Base-by-base conservation (phyloP, 2,113 vertebrate species). In the Connochaetes taurinus region DNA sequence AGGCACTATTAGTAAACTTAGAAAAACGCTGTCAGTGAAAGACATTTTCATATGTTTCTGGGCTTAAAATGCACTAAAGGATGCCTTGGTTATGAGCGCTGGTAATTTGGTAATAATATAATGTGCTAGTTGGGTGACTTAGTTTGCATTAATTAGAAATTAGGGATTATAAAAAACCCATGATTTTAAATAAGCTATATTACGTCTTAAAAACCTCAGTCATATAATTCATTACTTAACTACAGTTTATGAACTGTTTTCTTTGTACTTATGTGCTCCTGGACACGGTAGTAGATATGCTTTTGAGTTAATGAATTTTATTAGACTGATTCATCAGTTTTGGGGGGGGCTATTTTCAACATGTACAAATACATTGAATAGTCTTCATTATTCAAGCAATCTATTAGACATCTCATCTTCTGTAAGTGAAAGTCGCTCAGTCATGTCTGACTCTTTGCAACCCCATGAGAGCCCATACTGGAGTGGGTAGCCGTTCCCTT, bases 11-110 rank as follows among this genome's bases (percentile, higher is more conserved):
- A 93, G 45, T 36, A 95, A 96, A 96, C 76, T 67, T 13, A 96
- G 64, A 31, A 31, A 15, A 13, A 36, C 36, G 1, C 3, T 95
- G 50, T 87, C 83, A 57, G n/a, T 11, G 2, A 85, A 83, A 97
- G 92, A 78, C n/a, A 36, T 83, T 50, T 94, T 31, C 2, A 13
- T 71, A 76, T 58, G 14, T 40, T 52, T 80, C 78, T 94, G 84
- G 58, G 53, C 93, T 96, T 74, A 95, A 98, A 90, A 84, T 57
- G 67, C 29, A 76, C n/a, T 86, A 76, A 97, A 83, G 0, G 95
- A 7, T 2, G 85, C 15, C 85, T 97, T 83, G 90, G 23, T 62
- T 89, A 58, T 21, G 9, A 94, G 84, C 0, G 2, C 84, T 33
- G 64, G 87, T 58, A 93, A 84, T 90, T 90, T 78, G 78, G 50